Percentiles rank a stretch among this genome's conserved stretches.
phyloP scores from a whole-genome alignment of 2,113 vertebrate species.

The Salvelinus namaycush region DNA sequence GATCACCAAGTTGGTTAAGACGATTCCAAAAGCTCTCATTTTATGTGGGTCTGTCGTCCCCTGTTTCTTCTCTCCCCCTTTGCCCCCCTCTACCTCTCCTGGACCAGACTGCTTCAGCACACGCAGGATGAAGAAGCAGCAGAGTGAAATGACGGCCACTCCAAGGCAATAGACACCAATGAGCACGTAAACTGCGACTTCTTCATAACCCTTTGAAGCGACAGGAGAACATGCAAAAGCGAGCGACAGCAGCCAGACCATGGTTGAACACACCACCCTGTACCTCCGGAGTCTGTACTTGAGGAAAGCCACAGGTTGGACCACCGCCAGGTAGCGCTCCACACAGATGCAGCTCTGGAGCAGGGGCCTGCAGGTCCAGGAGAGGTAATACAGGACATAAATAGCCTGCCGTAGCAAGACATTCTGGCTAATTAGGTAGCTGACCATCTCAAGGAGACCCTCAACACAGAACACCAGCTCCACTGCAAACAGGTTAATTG shows the following conservation, averaged over 20 bases:
- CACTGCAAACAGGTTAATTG: no score
- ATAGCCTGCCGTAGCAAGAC: no score
- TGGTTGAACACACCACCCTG: background rate
- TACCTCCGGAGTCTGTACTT: conserved; percentile 11
- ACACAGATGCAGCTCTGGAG: conserved; percentile 12
- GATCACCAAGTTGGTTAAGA: no score
- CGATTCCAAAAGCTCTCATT: no score
- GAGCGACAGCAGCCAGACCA: background rate
- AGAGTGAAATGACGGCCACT: background rate
- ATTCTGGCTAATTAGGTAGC: no score
- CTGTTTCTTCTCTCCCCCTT: no score
- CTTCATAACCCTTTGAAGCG: background rate
- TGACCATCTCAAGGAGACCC: background rate
- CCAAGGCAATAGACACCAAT: background rate
- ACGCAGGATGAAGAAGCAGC: background rate
- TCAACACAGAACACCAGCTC: background rate
- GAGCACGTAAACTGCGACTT: background rate
- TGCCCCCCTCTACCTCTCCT: no score
- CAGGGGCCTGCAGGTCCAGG: background rate
- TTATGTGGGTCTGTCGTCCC: no score
- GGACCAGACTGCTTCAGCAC: no score
- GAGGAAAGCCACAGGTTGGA: background rate
- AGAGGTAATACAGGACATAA: background rate
- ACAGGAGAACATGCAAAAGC: no score
- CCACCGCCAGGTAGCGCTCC: conserved; percentile 12